phyloP scores from a whole-genome alignment of 1,140 invertebrate genomes.

The Panulirus ornatus region DNA sequence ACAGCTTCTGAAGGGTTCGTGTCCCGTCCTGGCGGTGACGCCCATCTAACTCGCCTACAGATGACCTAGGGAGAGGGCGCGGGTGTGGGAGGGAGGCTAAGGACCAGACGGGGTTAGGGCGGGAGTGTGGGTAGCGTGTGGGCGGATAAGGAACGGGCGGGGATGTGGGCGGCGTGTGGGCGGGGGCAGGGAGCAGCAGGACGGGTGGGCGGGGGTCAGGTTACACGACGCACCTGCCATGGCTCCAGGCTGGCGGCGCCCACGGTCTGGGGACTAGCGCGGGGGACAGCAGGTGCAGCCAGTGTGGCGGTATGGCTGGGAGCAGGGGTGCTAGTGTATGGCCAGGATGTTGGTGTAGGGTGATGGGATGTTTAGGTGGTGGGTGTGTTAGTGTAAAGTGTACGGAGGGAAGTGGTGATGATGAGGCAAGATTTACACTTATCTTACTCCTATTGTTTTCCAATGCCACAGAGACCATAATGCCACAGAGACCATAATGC shows the following conservation, averaged over 20 bases:
- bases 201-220: constrained; percentile 26
- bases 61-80: too few species aligned
- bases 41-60: too few species aligned
- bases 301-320: not conserved
- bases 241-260: constrained; percentile 44
- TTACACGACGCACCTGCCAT: constrained; percentile 40
- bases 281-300: constrained; percentile 18
- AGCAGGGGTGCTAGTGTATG: not conserved
- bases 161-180: not conserved
- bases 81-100: not conserved
- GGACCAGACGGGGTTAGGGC: not conserved
- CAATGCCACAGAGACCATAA: too few species aligned
- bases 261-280: constrained; percentile 1
- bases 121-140: not conserved
- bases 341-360: not conserved
- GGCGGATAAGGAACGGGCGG: not conserved
- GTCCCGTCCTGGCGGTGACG: too few species aligned
- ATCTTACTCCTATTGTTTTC: too few species aligned
- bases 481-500: too few species aligned
- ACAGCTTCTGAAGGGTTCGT: too few species aligned
- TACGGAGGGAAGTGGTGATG: not conserved
- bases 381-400: not conserved
- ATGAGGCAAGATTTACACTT: not conserved
- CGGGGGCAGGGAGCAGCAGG: constrained; percentile 5
- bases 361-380: not conserved